A percentile compares a stretch with the other conserved stretches of the same genome.
phyloP scores from a whole-genome alignment of 2,797 vertebrate species.

The Echiichthys vipera region DNA sequence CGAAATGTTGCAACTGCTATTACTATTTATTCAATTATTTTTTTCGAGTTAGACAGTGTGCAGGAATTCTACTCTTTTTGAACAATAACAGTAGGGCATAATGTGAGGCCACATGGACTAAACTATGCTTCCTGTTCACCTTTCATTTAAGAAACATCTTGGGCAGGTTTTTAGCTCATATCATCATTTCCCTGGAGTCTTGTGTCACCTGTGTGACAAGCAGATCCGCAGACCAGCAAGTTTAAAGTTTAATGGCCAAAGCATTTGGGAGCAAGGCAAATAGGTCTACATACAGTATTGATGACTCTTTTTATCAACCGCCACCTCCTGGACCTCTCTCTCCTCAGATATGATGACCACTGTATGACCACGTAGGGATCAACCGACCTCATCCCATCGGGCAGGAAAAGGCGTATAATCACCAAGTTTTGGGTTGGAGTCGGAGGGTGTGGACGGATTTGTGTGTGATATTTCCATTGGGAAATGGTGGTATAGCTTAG shows the following conservation, averaged over 20 bases:
- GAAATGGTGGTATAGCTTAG: slow-evolving; percentile 46
- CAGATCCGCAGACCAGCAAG: slow-evolving; percentile 75
- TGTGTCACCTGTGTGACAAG: slow-evolving; percentile 76
- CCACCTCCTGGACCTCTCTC: slow-evolving; percentile 50
- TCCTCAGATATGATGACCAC: slow-evolving; percentile 66
- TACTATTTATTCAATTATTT: too few relatives aligned
- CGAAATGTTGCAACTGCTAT: too few relatives aligned
- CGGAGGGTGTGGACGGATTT: slow-evolving; percentile 5
- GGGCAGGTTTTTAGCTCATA: slow-evolving; percentile 38
- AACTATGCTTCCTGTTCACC: slow-evolving; percentile 12
- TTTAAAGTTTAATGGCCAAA: slow-evolving; percentile 82
- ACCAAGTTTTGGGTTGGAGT: slow-evolving; percentile 48
- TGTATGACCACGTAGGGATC: slow-evolving; percentile 61
- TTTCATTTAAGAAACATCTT: slow-evolving; percentile 45
- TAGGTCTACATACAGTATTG: slow-evolving; percentile 80
- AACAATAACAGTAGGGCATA: too few relatives aligned
- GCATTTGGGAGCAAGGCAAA: slow-evolving; percentile 69
- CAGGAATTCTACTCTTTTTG: too few relatives aligned
- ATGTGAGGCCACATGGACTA: background rate
- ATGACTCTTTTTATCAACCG: slow-evolving; percentile 77
- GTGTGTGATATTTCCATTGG: slow-evolving; percentile 33
- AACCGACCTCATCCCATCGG: slow-evolving; percentile 43
- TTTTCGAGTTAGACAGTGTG: too few relatives aligned
- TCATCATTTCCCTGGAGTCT: slow-evolving; percentile 64
- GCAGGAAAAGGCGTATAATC: slow-evolving; percentile 40